phyloP scores from a whole-genome alignment of 2,113 vertebrate species.

The Crotalus helleri region DNA sequence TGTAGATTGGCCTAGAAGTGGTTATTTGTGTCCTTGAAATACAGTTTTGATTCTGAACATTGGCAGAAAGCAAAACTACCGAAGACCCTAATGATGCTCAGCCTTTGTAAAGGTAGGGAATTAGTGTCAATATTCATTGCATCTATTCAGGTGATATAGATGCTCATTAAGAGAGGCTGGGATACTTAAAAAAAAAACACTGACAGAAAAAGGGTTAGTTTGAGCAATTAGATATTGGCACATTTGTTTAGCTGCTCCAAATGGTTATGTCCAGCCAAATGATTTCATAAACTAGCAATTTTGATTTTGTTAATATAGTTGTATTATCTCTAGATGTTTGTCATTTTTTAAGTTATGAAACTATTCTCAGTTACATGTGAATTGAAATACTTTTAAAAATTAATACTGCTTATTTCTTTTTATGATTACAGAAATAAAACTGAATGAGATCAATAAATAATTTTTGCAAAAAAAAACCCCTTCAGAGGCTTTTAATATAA shows the following conservation, averaged over 20 bases:
- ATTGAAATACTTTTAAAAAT: neutral
- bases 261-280: constrained; percentile 11
- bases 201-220: neutral
- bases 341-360: neutral
- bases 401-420: neutral
- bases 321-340: neutral
- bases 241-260: neutral
- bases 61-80: neutral
- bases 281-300: neutral
- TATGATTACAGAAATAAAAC: constrained; percentile 24
- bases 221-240: neutral
- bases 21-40: neutral
- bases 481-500: neutral
- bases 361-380: neutral
- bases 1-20: neutral
- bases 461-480: neutral
- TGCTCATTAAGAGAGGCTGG: neutral
- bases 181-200: neutral
- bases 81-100: neutral
- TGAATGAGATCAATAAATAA: neutral
- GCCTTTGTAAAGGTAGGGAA: neutral
- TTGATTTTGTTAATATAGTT: constrained; percentile 31
- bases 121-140: neutral
- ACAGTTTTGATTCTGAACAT: neutral
- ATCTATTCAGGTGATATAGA: neutral